Conservation (phyloP, 37 sponge, comb jelly and placozoan species). For the Bolinopsis microptera region DNA sequence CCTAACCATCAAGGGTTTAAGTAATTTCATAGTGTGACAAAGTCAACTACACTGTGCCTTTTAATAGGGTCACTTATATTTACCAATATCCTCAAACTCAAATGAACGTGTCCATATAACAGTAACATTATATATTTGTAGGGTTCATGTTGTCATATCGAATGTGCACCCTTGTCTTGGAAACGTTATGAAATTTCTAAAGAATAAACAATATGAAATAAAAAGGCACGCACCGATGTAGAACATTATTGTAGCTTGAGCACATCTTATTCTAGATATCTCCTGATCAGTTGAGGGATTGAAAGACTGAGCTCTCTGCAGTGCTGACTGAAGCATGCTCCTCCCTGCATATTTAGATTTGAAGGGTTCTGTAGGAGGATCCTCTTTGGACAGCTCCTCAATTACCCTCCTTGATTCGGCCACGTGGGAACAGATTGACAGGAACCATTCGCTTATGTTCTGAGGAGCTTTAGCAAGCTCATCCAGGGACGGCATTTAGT, state of each 20-base stretch:
- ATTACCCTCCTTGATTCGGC: conserved; percentile 43
- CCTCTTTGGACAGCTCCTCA: conserved; percentile 49
- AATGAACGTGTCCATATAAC: too few relatives aligned
- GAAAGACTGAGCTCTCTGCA: conserved; percentile 33
- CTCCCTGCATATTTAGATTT: conserved; percentile 54
- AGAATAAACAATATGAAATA: too few relatives aligned
- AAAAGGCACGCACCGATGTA: conserved; percentile 55
- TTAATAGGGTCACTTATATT: too few relatives aligned
- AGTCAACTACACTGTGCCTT: too few relatives aligned
- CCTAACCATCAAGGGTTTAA: too few relatives aligned
- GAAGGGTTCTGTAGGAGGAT: conserved; percentile 59
- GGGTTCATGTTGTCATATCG: too few relatives aligned
- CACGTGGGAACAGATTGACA: conserved; percentile 11
- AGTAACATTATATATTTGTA: too few relatives aligned
- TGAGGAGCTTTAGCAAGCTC: conserved; percentile 25
- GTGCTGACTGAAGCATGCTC: conserved; percentile 32
- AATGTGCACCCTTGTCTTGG: too few relatives aligned
- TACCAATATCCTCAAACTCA: too few relatives aligned
- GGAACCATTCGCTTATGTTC: conserved; percentile 1
- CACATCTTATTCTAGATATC: background rate
- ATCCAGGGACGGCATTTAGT: conserved; percentile 16
- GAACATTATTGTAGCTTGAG: conserved; percentile 21
- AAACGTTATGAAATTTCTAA: too few relatives aligned
- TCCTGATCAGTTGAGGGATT: conserved; percentile 34
- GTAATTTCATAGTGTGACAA: too few relatives aligned